phyloP scores from a whole-genome alignment of 2,797 vertebrate species.

The Nothura maculosa region DNA sequence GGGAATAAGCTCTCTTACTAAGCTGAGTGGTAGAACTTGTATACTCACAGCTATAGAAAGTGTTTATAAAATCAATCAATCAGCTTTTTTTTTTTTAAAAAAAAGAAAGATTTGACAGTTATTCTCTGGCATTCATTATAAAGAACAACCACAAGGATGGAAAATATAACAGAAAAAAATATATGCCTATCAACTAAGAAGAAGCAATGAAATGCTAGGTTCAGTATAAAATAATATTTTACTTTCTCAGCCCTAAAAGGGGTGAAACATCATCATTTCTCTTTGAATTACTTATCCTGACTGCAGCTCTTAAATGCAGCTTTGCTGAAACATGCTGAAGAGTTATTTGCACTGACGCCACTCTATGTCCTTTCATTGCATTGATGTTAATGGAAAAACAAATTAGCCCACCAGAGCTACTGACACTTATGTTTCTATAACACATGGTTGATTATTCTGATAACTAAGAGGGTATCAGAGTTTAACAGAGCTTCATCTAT shows the following conservation, averaged over 20 bases:
- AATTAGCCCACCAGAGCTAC: background rate
- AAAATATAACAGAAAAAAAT: background rate
- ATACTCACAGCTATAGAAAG: background rate
- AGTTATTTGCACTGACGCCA: background rate
- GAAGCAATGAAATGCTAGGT: background rate
- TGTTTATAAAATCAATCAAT: background rate
- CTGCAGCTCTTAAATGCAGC: background rate
- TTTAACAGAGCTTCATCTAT: background rate
- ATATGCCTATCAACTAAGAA: background rate
- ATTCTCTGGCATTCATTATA: background rate
- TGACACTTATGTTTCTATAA: background rate
- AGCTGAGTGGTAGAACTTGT: background rate
- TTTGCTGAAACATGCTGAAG: background rate
- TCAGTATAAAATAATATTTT: background rate
- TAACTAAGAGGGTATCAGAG: background rate
- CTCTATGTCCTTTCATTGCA: accelerated
- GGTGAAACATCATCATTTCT: background rate
- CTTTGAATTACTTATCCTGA: background rate
- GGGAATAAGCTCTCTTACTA: background rate
- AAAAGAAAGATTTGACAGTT: background rate
- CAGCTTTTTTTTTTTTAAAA: no score
- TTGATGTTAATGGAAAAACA: background rate
- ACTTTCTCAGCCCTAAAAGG: background rate
- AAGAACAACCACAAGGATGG: background rate
- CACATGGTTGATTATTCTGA: background rate